These are phyloP conservation scores for Pipa parva DNA, from an alignment of 2,113 vertebrate species.

Conservation along the genomic window DNA sequence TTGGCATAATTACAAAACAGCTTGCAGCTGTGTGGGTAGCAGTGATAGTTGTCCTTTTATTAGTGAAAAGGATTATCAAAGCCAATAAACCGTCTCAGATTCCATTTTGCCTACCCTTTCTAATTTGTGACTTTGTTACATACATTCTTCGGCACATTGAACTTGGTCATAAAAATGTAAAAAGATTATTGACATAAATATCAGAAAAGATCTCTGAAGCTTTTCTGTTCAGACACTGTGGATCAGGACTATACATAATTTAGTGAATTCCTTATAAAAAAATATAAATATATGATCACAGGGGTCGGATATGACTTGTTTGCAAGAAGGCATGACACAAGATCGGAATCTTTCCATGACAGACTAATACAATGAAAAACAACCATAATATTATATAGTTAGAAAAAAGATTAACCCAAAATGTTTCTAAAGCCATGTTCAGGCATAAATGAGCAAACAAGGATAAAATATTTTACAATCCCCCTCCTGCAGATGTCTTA, in stretches of 20 bases:
- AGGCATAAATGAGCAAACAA: too few relatives aligned
- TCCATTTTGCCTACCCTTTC: conserved; percentile 16
- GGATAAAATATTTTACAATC: too few relatives aligned
- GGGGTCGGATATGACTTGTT: neutral
- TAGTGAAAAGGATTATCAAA: conserved; percentile 27
- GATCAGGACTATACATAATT: neutral
- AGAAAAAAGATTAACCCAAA: too few relatives aligned
- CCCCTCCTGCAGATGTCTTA: too few relatives aligned
- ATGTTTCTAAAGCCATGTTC: too few relatives aligned
- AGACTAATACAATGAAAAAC: too few relatives aligned
- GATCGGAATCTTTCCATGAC: too few relatives aligned
- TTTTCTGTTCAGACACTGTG: conserved; percentile 2
- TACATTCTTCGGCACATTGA: conserved; percentile 14
- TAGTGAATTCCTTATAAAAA: conserved; percentile 1
- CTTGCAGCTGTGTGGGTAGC: conserved; percentile 21
- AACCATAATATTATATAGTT: too few relatives aligned
- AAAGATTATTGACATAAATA: conserved; percentile 19
- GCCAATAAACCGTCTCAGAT: conserved; percentile 18
- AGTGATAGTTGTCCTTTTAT: conserved; percentile 28
- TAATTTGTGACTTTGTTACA: conserved; percentile 35
- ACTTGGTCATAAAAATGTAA: conserved; percentile 7
- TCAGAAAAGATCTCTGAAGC: neutral
- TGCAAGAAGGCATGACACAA: neutral
- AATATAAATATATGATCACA: conserved; percentile 4
- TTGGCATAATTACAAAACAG: conserved; percentile 29